Evolutionary conservation across 2,797 vertebrate genomes (phyloP), one percentile per base, ranked within the genome.

Genomic region (Agapornis canus): DNA sequence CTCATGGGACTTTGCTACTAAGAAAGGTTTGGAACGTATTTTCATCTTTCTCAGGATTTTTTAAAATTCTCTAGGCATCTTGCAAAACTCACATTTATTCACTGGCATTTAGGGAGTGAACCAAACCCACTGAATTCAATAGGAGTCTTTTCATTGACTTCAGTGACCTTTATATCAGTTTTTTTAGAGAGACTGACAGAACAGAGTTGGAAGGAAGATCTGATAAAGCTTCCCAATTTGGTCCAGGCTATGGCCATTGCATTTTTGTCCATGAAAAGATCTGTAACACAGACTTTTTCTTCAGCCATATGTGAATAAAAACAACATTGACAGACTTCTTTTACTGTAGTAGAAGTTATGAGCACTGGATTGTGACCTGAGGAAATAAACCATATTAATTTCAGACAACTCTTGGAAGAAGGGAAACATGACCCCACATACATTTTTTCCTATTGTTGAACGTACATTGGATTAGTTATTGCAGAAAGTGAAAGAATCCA

Each of bases 91-190:
- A 94, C 82, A 48, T 92, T 92, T 91, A 96, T 69, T 90, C 89
- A 66, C 49, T 83, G 69, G 84, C 89, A 93, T 94, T 90, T 84
- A 64, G 32, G 72, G 89, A 92, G 63, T 13, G 70, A 95, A 86
- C 73, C 48, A 92, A 90, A 78, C 51, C 86, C 48, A 31, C 51
- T 73, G 82, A 84, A 96, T 87, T 92, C 91, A 90, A 94, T 11
- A 88, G 51, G 66, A 96, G 61, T 49, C 49, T 94, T 86, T 96
- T 90, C 91, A 95, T 94, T 92, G 89, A 96, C 95, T 97, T 73
- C 73, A 79, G 56, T 89, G 89, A 95, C 94, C 94, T 96, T 94
- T 93, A 85, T 57, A 90, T 83, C 69, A 60, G 82, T 43, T 89
- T 92, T 92, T 93, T 43, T 35, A 88, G 19, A 66, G 69, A 88